phyloP scores from a whole-genome alignment of 2,888 invertebrate species.

The Metallyticus violacea region DNA sequence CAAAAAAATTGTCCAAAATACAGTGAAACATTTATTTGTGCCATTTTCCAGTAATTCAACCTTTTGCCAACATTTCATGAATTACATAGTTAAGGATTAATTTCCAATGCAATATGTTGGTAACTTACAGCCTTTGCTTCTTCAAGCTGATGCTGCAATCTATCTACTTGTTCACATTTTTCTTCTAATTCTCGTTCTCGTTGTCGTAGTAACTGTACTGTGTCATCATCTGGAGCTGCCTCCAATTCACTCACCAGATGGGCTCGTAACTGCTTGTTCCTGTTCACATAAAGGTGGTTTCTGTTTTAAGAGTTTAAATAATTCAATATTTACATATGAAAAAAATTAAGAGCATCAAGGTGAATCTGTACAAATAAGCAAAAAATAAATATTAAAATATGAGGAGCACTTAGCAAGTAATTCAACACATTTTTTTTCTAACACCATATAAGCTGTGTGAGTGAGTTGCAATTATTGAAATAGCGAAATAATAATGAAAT shows the following conservation, averaged over 20 bases:
- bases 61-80: not conserved
- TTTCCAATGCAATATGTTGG: not conserved
- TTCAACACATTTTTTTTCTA: too few species aligned
- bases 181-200: constrained; percentile 41
- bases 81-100: not conserved
- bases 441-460: too few species aligned
- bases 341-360: too few species aligned
- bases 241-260: constrained; percentile 65
- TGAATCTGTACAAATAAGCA: too few species aligned
- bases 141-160: constrained; percentile 50
- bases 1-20: not conserved
- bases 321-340: too few species aligned
- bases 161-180: constrained; percentile 48
- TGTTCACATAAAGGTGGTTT: constrained; percentile 43
- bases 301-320: too few species aligned
- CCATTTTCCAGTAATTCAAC: not conserved
- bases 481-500: too few species aligned
- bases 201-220: constrained; percentile 20
- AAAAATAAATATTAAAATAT: too few species aligned
- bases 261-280: constrained; percentile 72
- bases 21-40: not conserved
- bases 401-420: too few species aligned
- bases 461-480: too few species aligned
- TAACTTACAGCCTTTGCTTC: constrained; percentile 22
- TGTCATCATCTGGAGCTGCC: constrained; percentile 51